Evolutionary conservation across 2,797 vertebrate species (phyloP).

Genomic region (Lepus oiostolus): DNA sequence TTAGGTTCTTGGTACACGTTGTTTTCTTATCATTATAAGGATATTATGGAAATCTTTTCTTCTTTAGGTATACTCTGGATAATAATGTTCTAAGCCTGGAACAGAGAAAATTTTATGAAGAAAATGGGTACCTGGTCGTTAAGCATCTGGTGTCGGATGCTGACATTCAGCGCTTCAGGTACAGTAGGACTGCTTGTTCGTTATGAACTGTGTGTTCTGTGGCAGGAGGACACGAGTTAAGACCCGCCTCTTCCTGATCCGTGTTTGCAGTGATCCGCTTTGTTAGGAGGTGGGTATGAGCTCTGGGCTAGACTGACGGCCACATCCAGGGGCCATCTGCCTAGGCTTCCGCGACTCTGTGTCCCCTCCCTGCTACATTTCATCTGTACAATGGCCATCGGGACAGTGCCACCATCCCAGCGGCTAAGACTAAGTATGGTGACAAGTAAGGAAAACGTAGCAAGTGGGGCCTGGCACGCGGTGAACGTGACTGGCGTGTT

Average conservation of each 20-base stretch:
- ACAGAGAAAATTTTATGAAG: conserved; percentile 93
- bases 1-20: background rate
- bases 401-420: too few relatives aligned
- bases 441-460: too few relatives aligned
- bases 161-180: conserved; percentile 94
- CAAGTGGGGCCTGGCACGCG: background rate
- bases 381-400: background rate
- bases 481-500: too few relatives aligned
- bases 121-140: conserved; percentile 94
- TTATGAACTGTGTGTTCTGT: conserved; percentile 4
- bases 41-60: background rate
- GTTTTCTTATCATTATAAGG: background rate
- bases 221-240: background rate
- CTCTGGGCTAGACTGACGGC: background rate
- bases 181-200: background rate
- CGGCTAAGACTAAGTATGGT: too few relatives aligned
- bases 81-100: conserved; percentile 90
- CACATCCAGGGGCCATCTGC: background rate
- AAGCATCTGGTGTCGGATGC: conserved; percentile 92
- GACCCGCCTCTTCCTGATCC: background rate
- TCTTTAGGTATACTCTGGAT: conserved; percentile 91
- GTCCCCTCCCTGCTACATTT: too few relatives aligned
- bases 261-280: background rate
- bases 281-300: background rate
- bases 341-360: background rate